Conservation (phyloP, 2,113 vertebrate species). For the Oophaga pumilio region DNA sequence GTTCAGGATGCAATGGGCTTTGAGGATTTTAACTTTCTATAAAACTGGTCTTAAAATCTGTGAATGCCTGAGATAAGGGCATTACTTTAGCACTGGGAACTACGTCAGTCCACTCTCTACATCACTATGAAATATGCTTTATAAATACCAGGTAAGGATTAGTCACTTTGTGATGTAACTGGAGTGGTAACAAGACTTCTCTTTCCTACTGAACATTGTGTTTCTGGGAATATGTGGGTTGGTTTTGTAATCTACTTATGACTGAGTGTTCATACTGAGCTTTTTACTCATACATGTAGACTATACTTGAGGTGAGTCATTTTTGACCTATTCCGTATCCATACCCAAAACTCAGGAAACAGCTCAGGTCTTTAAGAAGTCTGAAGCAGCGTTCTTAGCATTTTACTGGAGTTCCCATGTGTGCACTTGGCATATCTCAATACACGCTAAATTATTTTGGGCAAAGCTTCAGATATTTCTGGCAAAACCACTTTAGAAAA, state of each 20-base stretch:
- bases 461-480: constrained; percentile 46
- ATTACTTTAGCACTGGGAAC: too few species aligned
- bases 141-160: neutral
- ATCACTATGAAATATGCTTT: neutral
- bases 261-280: neutral
- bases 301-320: constrained; percentile 26
- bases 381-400: constrained; percentile 4
- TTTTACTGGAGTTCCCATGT: constrained; percentile 38
- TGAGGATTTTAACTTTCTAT: too few species aligned
- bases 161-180: neutral
- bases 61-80: too few species aligned
- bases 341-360: constrained; percentile 29
- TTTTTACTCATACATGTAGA: constrained; percentile 10
- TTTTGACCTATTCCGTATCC: constrained; percentile 11
- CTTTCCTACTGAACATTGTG: neutral
- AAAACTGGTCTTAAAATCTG: too few species aligned
- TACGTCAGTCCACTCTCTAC: neutral
- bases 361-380: constrained; percentile 8
- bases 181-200: neutral
- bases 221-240: neutral
- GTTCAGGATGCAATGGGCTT: too few species aligned
- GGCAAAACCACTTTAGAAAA: constrained; percentile 35
- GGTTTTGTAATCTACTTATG: neutral
- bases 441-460: constrained; percentile 45
- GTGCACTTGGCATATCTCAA: constrained; percentile 31